Evolutionary conservation across 2,888 invertebrate genomes (phyloP).

Genomic region (Acheta domesticus): DNA sequence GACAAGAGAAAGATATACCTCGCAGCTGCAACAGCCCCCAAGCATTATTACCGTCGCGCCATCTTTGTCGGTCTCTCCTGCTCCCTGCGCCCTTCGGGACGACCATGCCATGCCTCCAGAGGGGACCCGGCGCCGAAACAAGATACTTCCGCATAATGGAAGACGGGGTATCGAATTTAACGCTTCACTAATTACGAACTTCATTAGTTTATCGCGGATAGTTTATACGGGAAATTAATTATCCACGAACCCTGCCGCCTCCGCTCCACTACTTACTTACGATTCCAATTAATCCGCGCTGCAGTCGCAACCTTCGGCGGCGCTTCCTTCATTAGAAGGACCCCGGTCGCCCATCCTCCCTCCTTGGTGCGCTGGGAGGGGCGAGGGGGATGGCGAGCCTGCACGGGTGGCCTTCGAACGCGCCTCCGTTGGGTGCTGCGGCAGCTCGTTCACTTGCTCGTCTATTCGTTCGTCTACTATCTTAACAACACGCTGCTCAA

Average conservation of each 20-base stretch:
- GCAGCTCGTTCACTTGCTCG: no score
- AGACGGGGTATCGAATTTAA: neutral
- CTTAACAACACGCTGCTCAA: no score
- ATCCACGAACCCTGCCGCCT: neutral
- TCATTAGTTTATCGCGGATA: slow-evolving; percentile 7
- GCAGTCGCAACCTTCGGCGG: neutral
- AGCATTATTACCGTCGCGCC: no score
- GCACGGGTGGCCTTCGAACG: no score
- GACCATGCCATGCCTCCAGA: no score
- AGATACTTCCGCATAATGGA: neutral
- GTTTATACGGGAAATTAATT: slow-evolving; percentile 11
- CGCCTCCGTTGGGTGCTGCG: no score
- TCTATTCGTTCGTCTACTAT: no score
- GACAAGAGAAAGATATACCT: no score
- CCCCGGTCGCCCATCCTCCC: neutral
- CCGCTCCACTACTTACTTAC: neutral
- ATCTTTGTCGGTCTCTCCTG: no score
- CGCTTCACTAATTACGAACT: slow-evolving; percentile 7
- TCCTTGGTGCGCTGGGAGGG: neutral
- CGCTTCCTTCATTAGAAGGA: neutral
- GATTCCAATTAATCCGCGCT: slow-evolving; percentile 7
- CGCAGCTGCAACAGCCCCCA: no score
- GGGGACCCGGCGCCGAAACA: neutral
- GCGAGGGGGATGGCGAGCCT: neutral
- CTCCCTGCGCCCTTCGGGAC: no score